Evolutionary conservation across 1,140 invertebrate genomes (phyloP).

Genomic region (Dendroctonus valens): DNA sequence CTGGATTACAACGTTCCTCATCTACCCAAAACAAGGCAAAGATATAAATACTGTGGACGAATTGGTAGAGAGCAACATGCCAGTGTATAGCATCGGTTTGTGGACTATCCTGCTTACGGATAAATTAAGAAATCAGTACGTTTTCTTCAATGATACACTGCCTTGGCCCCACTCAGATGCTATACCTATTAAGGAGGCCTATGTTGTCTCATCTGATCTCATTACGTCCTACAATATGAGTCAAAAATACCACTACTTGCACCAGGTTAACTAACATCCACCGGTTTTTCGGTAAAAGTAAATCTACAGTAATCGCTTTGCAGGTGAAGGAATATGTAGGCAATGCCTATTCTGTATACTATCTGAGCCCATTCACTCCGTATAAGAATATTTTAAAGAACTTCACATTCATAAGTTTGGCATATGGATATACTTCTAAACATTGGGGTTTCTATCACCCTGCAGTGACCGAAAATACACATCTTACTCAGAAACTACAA

Average conservation of each 20-base stretch:
- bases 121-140: slow-evolving; percentile 3
- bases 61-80: slow-evolving; percentile 13
- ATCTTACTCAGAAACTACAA: neutral
- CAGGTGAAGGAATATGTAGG: slow-evolving; percentile 6
- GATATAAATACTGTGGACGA: slow-evolving; percentile 11
- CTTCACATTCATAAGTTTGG: slow-evolving; percentile 6
- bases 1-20: slow-evolving; percentile 18
- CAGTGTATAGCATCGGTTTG: neutral
- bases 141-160: slow-evolving; percentile 2
- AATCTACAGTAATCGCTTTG: neutral
- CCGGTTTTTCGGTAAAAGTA: neutral
- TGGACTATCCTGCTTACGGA: slow-evolving; percentile 3
- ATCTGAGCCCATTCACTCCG: neutral
- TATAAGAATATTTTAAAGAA: slow-evolving; percentile 2
- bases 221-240: neutral
- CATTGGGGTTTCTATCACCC: neutral
- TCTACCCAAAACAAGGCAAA: neutral
- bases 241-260: neutral
- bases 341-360: neutral
- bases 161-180: neutral
- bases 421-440: slow-evolving; percentile 7
- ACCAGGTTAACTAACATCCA: neutral
- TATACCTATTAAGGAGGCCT: neutral
- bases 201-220: neutral
- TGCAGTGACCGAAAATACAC: neutral